Percentiles rank a stretch among this genome's conserved stretches.
Conservation (phyloP, 1,140 invertebrate genomes). For the Temnothorax longispinosus region DNA sequence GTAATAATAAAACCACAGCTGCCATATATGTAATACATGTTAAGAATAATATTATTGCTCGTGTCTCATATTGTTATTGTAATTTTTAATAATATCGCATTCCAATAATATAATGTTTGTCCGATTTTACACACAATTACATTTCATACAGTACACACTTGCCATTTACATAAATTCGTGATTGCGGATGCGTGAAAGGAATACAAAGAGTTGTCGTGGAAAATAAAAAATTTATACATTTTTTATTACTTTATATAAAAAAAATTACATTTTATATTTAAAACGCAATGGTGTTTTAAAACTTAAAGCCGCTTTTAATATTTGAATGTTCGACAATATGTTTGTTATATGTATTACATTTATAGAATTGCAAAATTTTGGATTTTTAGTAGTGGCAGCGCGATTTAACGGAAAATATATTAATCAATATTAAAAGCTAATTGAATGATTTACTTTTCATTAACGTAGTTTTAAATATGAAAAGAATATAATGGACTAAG, state of each 20-base stretch:
- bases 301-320: not conserved
- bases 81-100: constrained; percentile 53
- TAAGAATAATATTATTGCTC: constrained; percentile 10
- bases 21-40: not conserved
- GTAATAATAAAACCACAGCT: constrained; percentile 26
- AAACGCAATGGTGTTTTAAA: not conserved
- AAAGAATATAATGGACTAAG: not conserved
- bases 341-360: not conserved
- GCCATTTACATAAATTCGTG: not conserved
- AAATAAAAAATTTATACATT: constrained; percentile 17
- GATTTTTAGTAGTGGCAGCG: not conserved
- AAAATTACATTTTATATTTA: not conserved
- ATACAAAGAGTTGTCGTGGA: not conserved
- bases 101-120: constrained; percentile 42
- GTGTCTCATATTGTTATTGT: constrained; percentile 26
- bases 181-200: not conserved
- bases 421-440: not conserved
- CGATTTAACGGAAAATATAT: not conserved
- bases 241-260: not conserved
- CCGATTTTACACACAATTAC: constrained; percentile 1
- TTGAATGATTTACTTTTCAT: not conserved
- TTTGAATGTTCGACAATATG: not conserved
- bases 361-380: not conserved
- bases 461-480: not conserved
- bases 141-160: not conserved